These are phyloP conservation scores for Lophotis ruficrista DNA, from an alignment of 2,113 vertebrate species.

Conservation along the genomic window DNA sequence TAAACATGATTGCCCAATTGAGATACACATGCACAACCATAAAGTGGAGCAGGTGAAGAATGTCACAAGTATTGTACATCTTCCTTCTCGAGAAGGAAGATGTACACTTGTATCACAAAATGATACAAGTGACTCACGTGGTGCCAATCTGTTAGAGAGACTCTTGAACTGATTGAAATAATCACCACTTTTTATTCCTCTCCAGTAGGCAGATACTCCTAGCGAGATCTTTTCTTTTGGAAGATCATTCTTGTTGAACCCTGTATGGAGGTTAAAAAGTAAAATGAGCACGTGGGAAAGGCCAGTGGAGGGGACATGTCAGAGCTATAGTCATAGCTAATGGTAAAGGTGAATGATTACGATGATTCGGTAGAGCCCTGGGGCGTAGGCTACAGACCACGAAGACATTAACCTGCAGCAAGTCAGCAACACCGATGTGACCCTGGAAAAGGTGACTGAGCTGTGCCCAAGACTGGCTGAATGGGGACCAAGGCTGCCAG, in stretches of 20 bases:
- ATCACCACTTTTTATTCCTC: conserved; percentile 39
- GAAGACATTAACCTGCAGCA: conserved; percentile 3
- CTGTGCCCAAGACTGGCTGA: neutral
- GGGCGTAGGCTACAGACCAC: neutral
- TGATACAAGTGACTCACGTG: conserved; percentile 44
- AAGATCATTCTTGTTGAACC: conserved; percentile 21
- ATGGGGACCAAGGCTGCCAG: neutral
- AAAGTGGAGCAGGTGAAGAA: conserved; percentile 53
- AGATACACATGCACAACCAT: neutral
- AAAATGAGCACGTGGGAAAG: neutral
- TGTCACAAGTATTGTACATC: conserved; percentile 22
- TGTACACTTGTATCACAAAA: too few species aligned
- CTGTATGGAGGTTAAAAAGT: neutral
- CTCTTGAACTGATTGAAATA: conserved; percentile 69
- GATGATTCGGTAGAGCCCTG: neutral
- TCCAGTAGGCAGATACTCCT: neutral
- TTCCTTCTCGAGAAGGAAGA: conserved; percentile 35
- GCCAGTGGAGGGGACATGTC: neutral
- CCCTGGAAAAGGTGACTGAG: neutral
- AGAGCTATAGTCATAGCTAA: neutral
- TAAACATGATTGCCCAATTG: neutral
- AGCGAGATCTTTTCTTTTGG: conserved; percentile 1
- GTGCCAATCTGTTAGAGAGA: conserved; percentile 50
- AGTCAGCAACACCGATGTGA: neutral
- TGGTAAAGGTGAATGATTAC: neutral